Evolutionary conservation across 30 jellyfish, hydroid and myxozoan genomes (phyloP).

Genomic region (Calvadosia cruxmelitensis): DNA sequence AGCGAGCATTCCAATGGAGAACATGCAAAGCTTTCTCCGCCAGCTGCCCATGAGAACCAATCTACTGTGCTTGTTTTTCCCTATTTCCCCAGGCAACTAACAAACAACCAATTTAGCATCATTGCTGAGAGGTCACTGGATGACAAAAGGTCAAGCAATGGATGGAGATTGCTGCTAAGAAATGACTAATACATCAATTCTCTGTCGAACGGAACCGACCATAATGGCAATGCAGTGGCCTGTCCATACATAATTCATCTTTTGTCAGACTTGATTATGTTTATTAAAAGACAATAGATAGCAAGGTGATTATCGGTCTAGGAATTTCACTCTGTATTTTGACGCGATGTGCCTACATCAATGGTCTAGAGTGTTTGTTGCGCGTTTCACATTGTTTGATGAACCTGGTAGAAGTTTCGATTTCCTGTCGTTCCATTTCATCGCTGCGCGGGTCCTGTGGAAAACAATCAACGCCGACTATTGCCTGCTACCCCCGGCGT

Average conservation of each 20-base stretch:
- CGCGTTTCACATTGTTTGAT: neutral
- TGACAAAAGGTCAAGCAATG: neutral
- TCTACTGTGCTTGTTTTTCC: too few species aligned
- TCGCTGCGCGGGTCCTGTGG: neutral
- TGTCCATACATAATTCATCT: neutral
- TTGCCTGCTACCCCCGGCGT: too few species aligned
- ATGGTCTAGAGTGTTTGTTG: neutral
- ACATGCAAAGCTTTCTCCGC: too few species aligned
- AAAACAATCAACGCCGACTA: too few species aligned
- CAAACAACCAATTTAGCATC: neutral
- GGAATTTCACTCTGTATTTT: neutral
- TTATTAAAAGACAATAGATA: neutral
- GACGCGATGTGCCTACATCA: neutral
- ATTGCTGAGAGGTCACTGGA: neutral
- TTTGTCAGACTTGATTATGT: neutral
- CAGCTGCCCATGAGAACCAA: too few species aligned
- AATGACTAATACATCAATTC: neutral
- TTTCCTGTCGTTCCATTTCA: slow-evolving; percentile 1
- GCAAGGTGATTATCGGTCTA: neutral
- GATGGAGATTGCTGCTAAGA: neutral
- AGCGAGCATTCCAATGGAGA: too few species aligned
- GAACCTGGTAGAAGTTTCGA: neutral
- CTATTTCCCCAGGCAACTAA: neutral
- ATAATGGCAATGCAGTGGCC: neutral
- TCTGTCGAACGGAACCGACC: neutral